Evolutionary conservation across 1,140 invertebrate species (phyloP), one percentile per base, ranked within the genome.

Genomic region (Harpegnathos saltator): DNA sequence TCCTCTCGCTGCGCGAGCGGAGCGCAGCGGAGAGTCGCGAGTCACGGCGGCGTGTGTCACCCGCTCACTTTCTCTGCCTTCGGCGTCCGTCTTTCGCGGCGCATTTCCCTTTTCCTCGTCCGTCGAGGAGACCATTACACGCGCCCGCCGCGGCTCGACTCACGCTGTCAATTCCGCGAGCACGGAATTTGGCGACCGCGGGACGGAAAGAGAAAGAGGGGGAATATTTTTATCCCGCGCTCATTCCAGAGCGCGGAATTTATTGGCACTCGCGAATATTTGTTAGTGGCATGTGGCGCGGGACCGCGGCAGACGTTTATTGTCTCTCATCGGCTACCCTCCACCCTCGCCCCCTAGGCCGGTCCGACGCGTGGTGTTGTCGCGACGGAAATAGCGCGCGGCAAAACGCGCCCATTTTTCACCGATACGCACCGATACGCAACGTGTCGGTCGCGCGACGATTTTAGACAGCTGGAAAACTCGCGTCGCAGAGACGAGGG

Each of bases 41-140:
- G n/a, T n/a, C n/a, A 83, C 85, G 38, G 84, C 69, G 65, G 80
- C 83, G 73, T 81, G 87, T 90, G 89, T 91, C 87, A 90, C 87
- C 85, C 66, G 75, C 86, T 90, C 85, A 89, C 89, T 91, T 91
- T 91, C 90, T 91, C 87, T 73, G 77, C 85, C 86, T 62, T 78
- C 65, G 75, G 85, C 85, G 85, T 77, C 83, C 84, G 88, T 88
- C 88, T 88, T 83, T 86, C n/a, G 84, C 17, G 4, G 19, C 29
- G 62, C 74, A 56, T 68, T 77, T 77, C 15, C 29, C 48, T 56
- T 26, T 38, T 68, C 11, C 62, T 11, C 7, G 7, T 0, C 38
- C 62, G 26, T 33, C 14, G 12, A 61, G 12, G 29, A 54, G 17
- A 29, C 33, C 38, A 54, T n/a, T n/a, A n/a, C n/a, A 44, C 38